Percentiles rank a stretch among this genome's conserved stretches.
phyloP scores from a whole-genome alignment of 2,113 vertebrate species.

The Myotis lucifugus region DNA sequence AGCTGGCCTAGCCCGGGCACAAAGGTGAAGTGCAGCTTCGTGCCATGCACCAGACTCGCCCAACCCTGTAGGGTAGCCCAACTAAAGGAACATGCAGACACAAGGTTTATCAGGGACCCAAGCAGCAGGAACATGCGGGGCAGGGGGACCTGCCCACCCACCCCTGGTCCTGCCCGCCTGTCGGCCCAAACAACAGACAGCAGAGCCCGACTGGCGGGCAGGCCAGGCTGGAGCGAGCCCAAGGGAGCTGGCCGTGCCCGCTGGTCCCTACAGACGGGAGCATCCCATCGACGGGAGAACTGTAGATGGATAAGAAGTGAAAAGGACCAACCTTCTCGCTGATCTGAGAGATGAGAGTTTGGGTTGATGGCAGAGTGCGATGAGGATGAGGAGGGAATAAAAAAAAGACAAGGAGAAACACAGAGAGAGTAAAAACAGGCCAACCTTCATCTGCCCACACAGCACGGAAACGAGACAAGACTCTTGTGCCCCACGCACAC shows the following conservation, averaged over 20 bases:
- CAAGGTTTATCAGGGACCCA: conserved; percentile 41
- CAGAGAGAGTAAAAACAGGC: conserved; percentile 99
- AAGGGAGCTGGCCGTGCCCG: conserved; percentile 74
- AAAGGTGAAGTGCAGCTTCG: background rate
- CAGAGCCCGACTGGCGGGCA: conserved; percentile 54
- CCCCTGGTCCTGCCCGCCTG: conserved; percentile 81
- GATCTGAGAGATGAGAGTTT: conserved; percentile 99
- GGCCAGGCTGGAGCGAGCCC: conserved; percentile 56
- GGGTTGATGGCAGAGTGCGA: conserved; percentile 95
- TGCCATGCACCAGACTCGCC: conserved; percentile 65
- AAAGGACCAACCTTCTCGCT: conserved; percentile 99
- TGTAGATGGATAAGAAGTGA: conserved; percentile 92
- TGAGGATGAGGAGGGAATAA: conserved; percentile 94
- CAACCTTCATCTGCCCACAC: conserved; percentile 94
- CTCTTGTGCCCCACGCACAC: conserved; percentile 81
- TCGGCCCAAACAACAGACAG: conserved; percentile 54
- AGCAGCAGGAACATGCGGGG: conserved; percentile 81
- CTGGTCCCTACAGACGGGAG: conserved; percentile 87
- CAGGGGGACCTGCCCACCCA: conserved; percentile 61
- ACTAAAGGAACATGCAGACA: conserved; percentile 75
- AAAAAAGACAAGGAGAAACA: conserved; percentile 96
- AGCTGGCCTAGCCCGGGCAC: conserved; percentile 41
- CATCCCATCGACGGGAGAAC: conserved; percentile 87
- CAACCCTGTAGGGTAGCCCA: background rate
- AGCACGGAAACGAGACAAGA: conserved; percentile 88